Evolutionary conservation across 2,797 vertebrate species (phyloP), one percentile per base, ranked within the genome.

Genomic region (Scolopax rusticola): DNA sequence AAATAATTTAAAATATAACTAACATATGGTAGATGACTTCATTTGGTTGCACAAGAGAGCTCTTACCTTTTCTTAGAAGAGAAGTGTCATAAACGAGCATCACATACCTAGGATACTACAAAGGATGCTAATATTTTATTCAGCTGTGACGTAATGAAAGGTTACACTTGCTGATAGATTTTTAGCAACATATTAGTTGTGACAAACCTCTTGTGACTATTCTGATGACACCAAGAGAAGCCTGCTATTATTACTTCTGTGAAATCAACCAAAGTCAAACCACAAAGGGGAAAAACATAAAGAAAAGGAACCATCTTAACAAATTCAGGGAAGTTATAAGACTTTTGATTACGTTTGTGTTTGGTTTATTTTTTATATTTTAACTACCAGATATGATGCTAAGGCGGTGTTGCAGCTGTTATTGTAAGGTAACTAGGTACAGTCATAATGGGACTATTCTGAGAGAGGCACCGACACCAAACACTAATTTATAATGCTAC

Each of bases 41-140:
- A 89, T 76, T 95, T 94, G 11, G 75, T 73, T 96, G 88, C 56
- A 89, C 57, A 87, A 64, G 11, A 70, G 41, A 86, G 17, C 59
- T 67, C 64, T 86, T 71, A 57, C 32, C 51, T 64, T 77, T 84
- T 60, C 60, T 70, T 82, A 51, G 38, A 95, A 83, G 45, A 61
- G 73, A 86, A 73, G 70, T 70, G 15, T 79, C 32, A 14, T 48
- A 69, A 94, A 38, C 67, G 38, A 70, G n/a, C 28, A 84, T 41
- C 15, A 23, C 45, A 57, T 24, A 57, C 54, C 90, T 91, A 28
- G 47, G 75, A 71, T 15, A 50, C 15, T 6, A 38, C 11, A n/a
- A 30, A 75, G 5, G 10, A 30, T 54, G 28, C 21, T 79, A 43
- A 61, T 79, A 60, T 63, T 94, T 77, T 30, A 63, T 89, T 81